Base-by-base conservation (phyloP, 1,140 invertebrate genomes). In the Nephila pilipes region DNA sequence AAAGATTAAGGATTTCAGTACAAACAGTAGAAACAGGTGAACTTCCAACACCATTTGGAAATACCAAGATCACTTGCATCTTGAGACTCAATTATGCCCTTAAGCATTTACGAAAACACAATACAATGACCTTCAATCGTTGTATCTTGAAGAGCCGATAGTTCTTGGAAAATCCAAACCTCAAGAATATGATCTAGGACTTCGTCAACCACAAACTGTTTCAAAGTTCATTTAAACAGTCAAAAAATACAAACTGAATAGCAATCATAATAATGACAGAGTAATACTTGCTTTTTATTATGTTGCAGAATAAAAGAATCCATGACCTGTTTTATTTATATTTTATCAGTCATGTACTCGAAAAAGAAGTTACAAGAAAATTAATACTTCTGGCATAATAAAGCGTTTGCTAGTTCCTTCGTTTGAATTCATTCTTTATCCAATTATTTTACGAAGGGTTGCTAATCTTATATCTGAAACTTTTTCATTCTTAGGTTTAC, bases 181-280 rank as follows among this genome's bases (percentile, higher is more conserved):
- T 75, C 36, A 75, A 75, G 69, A 75, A 16, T 36, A 75, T 18
- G 69, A 75, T 32, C 32, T 32, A 75, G 29, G 29, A 32, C 69
- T 75, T 32, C 18, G 69, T 75, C 69, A 36, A 75, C 69, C 69
- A 29, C 69, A 32, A 75, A 75, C 69, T 75, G 29, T 29, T 29
- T 32, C 29, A 25, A 75, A 75, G 32, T 75, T 75, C 32, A 75
- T 18, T 32, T 18, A 25, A 20, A 32, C 18, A 18, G 69, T 75
- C 32, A 75, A 32, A 75, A 75, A 46, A 32, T 18, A 29, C 29
- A 75, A 32, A 75, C 29, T 75, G 29, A 75, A 36, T 32, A 32
- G 32, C 29, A 32, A 75, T 36, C 18, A 8, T 16, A 75, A 14
- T 75, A 75, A 75, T 29, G 36, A 75, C 36, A 16, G 12, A 6